phyloP scores from a whole-genome alignment of 2,797 vertebrate genomes.

The Spheniscus humboldti region DNA sequence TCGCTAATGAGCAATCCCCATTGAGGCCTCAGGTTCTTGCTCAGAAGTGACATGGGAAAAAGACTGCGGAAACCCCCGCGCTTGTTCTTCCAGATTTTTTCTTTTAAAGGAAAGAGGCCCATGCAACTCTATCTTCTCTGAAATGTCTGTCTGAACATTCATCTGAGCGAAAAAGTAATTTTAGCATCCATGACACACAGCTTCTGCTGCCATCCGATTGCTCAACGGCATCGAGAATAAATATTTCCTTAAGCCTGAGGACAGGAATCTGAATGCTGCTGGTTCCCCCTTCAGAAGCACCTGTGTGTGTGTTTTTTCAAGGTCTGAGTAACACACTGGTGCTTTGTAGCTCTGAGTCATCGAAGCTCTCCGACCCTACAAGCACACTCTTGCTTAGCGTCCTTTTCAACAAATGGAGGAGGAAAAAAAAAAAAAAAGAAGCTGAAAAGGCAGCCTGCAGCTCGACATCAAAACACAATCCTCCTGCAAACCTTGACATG shows the following conservation, averaged over 20 bases:
- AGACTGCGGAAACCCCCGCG: conserved; percentile 67
- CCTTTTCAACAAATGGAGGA: background rate
- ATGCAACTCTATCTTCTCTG: conserved; percentile 53
- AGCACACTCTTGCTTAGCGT: background rate
- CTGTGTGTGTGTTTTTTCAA: background rate
- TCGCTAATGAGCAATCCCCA: background rate
- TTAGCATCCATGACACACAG: conserved; percentile 57
- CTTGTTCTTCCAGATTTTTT: conserved; percentile 60
- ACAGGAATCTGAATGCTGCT: conserved; percentile 8
- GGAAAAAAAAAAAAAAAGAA: background rate
- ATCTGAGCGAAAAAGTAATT: conserved; percentile 51
- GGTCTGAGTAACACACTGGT: background rate
- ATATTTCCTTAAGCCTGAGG: conserved; percentile 31
- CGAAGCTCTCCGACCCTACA: background rate
- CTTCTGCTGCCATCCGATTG: conserved; percentile 43
- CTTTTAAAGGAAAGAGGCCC: conserved; percentile 30
- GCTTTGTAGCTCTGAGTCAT: conserved; percentile 4
- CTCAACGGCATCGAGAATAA: conserved; percentile 35
- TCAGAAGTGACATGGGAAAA: conserved; percentile 63
- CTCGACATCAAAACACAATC: background rate
- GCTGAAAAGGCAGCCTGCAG: background rate
- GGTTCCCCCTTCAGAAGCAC: conserved; percentile 27
- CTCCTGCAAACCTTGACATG: background rate
- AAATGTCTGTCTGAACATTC: conserved; percentile 31
- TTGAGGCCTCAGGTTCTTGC: conserved; percentile 18